Conservation (phyloP, 2,888 invertebrate species). For the Iphiclides podalirius region DNA sequence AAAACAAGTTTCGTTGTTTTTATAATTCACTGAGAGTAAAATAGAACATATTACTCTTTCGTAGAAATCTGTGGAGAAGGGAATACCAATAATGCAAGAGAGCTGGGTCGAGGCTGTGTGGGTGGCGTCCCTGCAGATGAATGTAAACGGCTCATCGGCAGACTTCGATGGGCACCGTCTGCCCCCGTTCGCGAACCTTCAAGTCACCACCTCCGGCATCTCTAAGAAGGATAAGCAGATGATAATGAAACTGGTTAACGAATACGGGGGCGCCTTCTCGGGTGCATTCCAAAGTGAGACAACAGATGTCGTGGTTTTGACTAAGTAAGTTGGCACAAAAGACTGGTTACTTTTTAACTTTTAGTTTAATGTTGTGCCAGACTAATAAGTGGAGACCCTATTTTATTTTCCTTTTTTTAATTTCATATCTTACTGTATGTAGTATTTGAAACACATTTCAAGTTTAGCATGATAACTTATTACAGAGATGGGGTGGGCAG, state of each 20-base stretch:
- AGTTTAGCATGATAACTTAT: constrained; percentile 1
- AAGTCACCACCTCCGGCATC: constrained; percentile 89
- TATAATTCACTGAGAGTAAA: no score
- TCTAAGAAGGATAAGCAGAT: constrained; percentile 81
- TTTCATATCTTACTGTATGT: no score
- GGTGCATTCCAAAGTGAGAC: constrained; percentile 73
- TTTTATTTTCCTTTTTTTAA: no score
- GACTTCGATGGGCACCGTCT: constrained; percentile 80
- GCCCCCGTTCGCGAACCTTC: constrained; percentile 88
- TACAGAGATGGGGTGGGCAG: constrained; percentile 82
- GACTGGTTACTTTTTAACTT: no score
- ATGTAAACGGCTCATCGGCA: constrained; percentile 81
- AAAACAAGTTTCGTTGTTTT: no score
- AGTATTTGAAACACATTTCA: no score
- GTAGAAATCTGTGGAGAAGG: constrained; percentile 84
- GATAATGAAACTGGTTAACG: constrained; percentile 83
- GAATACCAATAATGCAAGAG: constrained; percentile 86
- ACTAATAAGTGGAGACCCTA: no score
- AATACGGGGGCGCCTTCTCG: constrained; percentile 85
- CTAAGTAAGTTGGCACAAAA: constrained; percentile 61
- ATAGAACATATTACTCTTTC: no score
- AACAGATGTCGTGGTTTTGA: constrained; percentile 79
- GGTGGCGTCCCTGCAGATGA: constrained; percentile 83
- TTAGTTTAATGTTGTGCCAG: no score
- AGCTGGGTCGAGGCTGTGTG: constrained; percentile 92